These are phyloP conservation scores for Saimiri boliviensis DNA, from an alignment of 2,113 vertebrate genomes.

Conservation along the genomic window DNA sequence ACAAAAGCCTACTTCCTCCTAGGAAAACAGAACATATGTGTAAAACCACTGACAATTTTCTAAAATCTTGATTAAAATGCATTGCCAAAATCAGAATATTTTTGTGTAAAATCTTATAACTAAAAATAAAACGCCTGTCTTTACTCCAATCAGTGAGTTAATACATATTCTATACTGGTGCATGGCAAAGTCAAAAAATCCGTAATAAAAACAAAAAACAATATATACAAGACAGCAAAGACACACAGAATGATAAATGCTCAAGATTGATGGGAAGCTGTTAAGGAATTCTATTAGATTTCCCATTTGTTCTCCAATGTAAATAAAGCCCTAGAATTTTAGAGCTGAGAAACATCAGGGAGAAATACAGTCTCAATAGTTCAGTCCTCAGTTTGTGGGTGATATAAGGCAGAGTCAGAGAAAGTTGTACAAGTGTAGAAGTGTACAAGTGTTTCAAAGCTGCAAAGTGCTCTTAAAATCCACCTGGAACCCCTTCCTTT, in stretches of 20 bases:
- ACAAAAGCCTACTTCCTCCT: slow-evolving; percentile 27
- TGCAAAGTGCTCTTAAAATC: slow-evolving; percentile 14
- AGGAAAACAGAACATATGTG: slow-evolving; percentile 22
- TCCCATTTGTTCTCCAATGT: slow-evolving; percentile 34
- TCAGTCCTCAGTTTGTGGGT: neutral
- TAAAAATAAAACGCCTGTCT: neutral
- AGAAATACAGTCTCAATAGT: neutral
- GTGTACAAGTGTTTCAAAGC: slow-evolving; percentile 9
- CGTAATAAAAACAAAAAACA: neutral
- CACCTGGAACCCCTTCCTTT: neutral
- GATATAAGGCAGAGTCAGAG: neutral
- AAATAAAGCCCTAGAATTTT: slow-evolving; percentile 30
- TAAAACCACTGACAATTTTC: slow-evolving; percentile 26
- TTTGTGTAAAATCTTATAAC: slow-evolving; percentile 42
- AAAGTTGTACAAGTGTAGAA: neutral
- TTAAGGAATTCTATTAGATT: neutral
- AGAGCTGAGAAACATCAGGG: slow-evolving; percentile 2
- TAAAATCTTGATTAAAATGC: slow-evolving; percentile 40
- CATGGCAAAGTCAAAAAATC: neutral
- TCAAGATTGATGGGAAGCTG: neutral
- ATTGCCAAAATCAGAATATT: slow-evolving; percentile 26
- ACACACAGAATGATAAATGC: neutral
- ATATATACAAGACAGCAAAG: neutral
- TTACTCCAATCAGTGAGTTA: neutral
- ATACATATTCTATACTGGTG: neutral